Conservation (phyloP, 2,797 vertebrate species). For the Clamator glandarius region DNA sequence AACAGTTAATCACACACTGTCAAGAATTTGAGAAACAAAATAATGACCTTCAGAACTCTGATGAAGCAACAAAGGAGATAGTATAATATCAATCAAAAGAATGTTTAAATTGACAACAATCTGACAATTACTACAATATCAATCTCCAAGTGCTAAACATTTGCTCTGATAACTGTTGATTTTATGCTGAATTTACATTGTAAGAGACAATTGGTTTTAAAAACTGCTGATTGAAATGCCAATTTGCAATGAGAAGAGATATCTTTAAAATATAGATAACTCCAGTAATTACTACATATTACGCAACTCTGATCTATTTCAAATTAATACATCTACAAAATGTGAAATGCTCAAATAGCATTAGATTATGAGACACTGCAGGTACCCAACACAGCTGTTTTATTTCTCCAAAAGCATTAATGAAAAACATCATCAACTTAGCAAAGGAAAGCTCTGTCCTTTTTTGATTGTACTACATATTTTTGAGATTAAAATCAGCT, state of each 20-base stretch:
- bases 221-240: slow-evolving; percentile 4
- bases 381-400: neutral
- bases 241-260: neutral
- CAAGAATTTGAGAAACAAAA: slow-evolving; percentile 22
- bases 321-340: slow-evolving; percentile 1
- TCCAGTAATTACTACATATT: neutral
- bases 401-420: neutral
- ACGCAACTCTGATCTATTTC: neutral
- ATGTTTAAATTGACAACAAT: neutral
- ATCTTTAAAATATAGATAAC: neutral
- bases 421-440: neutral
- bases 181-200: slow-evolving; percentile 30
- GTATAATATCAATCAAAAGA: neutral
- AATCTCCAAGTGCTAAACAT: neutral
- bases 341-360: neutral
- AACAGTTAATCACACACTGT: neutral
- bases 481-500: neutral
- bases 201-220: neutral
- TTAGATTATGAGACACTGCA: neutral
- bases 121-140: neutral
- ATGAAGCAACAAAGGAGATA: neutral
- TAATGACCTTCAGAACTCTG: slow-evolving; percentile 17
- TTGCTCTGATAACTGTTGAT: neutral
- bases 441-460: neutral
- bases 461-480: neutral